phyloP scores from a whole-genome alignment of 2,888 invertebrate genomes.

The Epistrophe grossulariae region DNA sequence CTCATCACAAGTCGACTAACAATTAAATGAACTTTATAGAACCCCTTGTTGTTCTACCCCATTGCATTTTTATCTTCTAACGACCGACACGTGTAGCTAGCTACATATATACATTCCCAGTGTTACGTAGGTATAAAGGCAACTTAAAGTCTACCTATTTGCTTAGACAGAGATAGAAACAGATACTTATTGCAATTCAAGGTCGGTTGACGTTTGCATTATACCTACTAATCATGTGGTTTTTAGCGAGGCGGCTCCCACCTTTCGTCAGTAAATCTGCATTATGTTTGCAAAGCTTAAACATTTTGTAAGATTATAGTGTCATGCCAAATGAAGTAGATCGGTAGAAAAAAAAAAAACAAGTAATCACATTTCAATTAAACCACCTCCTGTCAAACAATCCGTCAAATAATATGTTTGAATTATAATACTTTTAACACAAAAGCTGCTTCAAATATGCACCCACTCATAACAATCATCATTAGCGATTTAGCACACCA shows the following conservation, averaged over 20 bases:
- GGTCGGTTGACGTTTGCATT: constrained; percentile 54
- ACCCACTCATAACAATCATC: constrained; percentile 34
- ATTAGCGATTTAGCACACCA: neutral
- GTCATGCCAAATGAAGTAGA: constrained; percentile 49
- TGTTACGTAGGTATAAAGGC: constrained; percentile 38
- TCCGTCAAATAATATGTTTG: neutral
- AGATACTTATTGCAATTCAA: constrained; percentile 56
- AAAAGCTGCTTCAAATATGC: constrained; percentile 15
- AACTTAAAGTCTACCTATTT: constrained; percentile 65
- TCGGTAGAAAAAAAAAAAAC: neutral
- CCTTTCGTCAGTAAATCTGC: constrained; percentile 41
- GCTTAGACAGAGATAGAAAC: constrained; percentile 44
- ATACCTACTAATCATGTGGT: constrained; percentile 37
- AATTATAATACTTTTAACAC: neutral
- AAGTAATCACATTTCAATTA: constrained; percentile 1
- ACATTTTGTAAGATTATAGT: constrained; percentile 17
- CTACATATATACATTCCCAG: neutral
- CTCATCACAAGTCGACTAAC: constrained; percentile 59
- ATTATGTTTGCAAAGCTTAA: constrained; percentile 11
- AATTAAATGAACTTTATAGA: constrained; percentile 67
- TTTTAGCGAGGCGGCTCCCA: neutral
- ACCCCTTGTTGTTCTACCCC: constrained; percentile 5
- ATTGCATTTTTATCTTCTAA: constrained; percentile 23
- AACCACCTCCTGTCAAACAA: constrained; percentile 55
- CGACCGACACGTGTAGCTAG: constrained; percentile 42